Percentiles rank a stretch among this genome's conserved stretches.
These are phyloP conservation scores for Chroicocephalus ridibundus DNA, from an alignment of 2,113 vertebrate species.

Conservation along the genomic window DNA sequence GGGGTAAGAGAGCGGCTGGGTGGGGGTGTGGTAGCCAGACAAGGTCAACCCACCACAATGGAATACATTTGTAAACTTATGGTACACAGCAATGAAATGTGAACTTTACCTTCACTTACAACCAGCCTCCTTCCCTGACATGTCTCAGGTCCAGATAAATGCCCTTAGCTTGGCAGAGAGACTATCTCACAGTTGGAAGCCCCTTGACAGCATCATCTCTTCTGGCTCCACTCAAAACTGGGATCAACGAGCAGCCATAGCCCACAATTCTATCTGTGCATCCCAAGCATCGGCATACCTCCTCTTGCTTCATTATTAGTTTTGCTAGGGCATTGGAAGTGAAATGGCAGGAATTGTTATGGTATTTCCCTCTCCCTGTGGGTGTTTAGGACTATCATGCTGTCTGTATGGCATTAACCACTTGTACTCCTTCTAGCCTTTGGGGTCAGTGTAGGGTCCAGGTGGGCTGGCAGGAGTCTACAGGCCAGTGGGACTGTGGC, in stretches of 20 bases:
- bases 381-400: not conserved
- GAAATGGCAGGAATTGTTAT: not conserved
- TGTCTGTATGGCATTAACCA: not conserved
- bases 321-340: not conserved
- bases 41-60: not conserved
- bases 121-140: not conserved
- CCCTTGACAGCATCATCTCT: not conserved
- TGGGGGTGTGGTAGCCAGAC: not conserved
- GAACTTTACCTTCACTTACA: not conserved
- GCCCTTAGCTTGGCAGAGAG: not conserved
- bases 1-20: too few relatives aligned
- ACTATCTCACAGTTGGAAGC: not conserved
- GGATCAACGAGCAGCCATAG: not conserved
- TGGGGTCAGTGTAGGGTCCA: not conserved
- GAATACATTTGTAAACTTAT: not conserved
- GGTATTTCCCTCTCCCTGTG: not conserved
- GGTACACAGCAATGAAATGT: not conserved
- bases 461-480: not conserved
- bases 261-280: not conserved
- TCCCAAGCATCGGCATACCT: not conserved
- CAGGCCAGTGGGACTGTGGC: not conserved
- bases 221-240: not conserved
- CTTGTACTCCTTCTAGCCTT: not conserved
- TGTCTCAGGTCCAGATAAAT: not conserved
- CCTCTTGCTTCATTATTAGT: not conserved